These are phyloP conservation scores for Sebastes melanostomus DNA, from an alignment of 2,797 vertebrate genomes.

Conservation along the genomic window DNA sequence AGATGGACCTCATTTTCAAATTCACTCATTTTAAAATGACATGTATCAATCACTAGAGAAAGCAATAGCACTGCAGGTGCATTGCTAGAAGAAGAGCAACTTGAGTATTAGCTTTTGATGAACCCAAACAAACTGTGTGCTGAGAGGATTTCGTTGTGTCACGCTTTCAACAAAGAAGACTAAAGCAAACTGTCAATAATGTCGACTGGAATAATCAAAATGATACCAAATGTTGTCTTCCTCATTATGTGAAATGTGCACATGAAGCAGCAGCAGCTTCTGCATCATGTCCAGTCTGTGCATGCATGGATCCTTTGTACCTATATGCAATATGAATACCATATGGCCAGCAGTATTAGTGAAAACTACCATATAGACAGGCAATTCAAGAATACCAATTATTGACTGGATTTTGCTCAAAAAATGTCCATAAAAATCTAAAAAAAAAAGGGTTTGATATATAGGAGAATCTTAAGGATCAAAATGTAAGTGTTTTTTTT, in stretches of 20 bases:
- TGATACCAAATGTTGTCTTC: neutral
- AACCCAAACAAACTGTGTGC: neutral
- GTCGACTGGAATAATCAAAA: neutral
- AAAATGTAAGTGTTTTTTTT: neutral
- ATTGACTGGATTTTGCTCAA: neutral
- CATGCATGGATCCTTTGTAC: neutral
- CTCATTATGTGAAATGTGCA: neutral
- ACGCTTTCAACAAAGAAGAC: neutral
- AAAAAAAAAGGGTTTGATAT: neutral
- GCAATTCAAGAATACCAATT: neutral
- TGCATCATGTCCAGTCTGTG: neutral
- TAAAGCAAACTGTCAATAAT: neutral
- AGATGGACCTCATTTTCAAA: neutral
- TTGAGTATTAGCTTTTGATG: neutral
- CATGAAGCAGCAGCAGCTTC: neutral
- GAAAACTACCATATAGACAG: neutral
- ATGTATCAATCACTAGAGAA: neutral
- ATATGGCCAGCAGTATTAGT: neutral
- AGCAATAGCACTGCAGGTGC: neutral
- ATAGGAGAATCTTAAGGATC: neutral
- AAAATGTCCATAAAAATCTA: neutral
- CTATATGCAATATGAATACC: neutral
- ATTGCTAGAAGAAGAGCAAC: neutral
- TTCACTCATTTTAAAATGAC: neutral
- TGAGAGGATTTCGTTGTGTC: neutral